Evolutionary conservation across 2,888 invertebrate species (phyloP).

Genomic region (Drosophila histrio): DNA sequence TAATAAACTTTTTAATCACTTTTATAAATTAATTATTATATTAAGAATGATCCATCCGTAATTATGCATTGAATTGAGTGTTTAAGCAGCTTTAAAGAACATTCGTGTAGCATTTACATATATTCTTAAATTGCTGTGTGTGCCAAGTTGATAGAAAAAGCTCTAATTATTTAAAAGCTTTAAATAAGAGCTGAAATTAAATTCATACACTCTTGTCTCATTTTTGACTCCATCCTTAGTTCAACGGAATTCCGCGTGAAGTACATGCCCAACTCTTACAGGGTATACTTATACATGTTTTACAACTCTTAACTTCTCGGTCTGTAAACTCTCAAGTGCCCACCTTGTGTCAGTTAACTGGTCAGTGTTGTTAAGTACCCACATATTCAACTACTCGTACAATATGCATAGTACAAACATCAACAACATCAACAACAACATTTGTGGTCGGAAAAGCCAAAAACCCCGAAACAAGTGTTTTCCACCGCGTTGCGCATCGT

Average conservation of each 20-base stretch:
- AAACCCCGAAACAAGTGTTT: conserved; percentile 76
- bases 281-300: conserved; percentile 25
- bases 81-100: too few species aligned
- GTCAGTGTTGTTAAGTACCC: conserved; percentile 31
- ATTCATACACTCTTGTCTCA: too few species aligned
- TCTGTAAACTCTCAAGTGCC: conserved; percentile 40
- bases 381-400: conserved; percentile 21
- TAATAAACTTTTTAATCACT: too few species aligned
- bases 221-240: neutral
- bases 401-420: conserved; percentile 24
- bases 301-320: conserved; percentile 22
- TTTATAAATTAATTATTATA: too few species aligned
- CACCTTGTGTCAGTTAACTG: conserved; percentile 53
- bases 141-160: too few species aligned
- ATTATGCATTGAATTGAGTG: too few species aligned
- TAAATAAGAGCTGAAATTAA: too few species aligned
- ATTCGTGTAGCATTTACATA: too few species aligned
- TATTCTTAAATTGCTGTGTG: too few species aligned
- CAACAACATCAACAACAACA: conserved; percentile 6
- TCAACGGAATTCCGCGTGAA: too few species aligned
- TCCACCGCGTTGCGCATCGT: conserved; percentile 62
- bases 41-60: too few species aligned
- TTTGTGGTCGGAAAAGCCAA: conserved; percentile 54
- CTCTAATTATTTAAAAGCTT: too few species aligned
- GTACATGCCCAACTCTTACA: neutral